Percentiles rank a stretch among this genome's conserved stretches.
phyloP scores from a whole-genome alignment of 37 sponge, comb jelly and placozoan species.

The Eunapius fragilis region DNA sequence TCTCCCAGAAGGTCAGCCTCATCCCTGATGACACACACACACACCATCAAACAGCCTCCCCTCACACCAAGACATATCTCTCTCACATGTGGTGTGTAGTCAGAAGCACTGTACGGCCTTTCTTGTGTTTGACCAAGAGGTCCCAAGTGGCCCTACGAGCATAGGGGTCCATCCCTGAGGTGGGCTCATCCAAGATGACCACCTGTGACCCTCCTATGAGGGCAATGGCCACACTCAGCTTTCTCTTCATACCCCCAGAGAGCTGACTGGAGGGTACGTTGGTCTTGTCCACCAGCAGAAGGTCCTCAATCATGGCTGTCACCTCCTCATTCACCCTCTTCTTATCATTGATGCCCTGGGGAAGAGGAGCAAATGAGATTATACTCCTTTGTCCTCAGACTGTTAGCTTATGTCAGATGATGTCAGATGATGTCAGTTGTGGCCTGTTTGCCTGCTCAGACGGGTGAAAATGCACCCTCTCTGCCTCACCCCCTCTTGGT shows the following conservation, averaged over 20 bases:
- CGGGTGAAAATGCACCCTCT: too few species aligned
- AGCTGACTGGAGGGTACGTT: conserved; percentile 60
- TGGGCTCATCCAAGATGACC: conserved; percentile 97
- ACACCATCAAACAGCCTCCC: neutral
- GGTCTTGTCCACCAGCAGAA: conserved; percentile 79
- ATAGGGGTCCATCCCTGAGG: conserved; percentile 97
- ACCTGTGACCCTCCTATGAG: conserved; percentile 85
- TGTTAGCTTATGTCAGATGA: too few species aligned
- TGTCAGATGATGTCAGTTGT: too few species aligned
- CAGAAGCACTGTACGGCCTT: conserved; percentile 87
- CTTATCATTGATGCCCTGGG: conserved; percentile 41
- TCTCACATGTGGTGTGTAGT: conserved; percentile 84
- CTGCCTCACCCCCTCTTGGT: too few species aligned
- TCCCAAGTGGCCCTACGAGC: conserved; percentile 98
- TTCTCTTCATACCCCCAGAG: conserved; percentile 98
- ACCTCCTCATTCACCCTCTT: conserved; percentile 52
- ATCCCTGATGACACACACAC: conserved; percentile 63
- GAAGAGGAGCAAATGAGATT: neutral
- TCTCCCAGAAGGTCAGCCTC: conserved; percentile 94
- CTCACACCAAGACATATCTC: neutral
- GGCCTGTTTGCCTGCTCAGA: too few species aligned
- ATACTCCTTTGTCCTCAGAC: too few species aligned
- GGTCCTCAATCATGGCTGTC: conserved; percentile 66
- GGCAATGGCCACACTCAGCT: conserved; percentile 82
- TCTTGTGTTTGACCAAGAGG: conserved; percentile 84